Evolutionary conservation across 2,797 vertebrate species (phyloP), one percentile per base, ranked within the genome.

Genomic region (Acridotheres tristis): DNA sequence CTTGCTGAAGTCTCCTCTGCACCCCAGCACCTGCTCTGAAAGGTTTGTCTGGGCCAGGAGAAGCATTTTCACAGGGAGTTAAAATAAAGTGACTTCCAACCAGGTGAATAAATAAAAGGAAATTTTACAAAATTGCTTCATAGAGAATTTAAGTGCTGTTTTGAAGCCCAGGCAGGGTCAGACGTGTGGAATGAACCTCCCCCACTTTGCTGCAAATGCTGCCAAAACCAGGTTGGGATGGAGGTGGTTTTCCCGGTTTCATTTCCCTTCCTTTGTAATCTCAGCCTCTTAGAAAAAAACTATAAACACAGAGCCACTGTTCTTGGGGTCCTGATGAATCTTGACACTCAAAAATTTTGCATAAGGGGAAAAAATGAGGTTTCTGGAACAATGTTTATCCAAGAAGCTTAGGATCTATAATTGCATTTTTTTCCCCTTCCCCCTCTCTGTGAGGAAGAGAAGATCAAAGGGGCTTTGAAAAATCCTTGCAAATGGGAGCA

Each of bases 381-480:
- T 90, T 55, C 48, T 58, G 62, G 57, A 51, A 29, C 5, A 13
- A 21, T 1, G 1, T 78, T 95, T 53, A 75, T 79, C 54, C n/a
- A 55, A 77, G 77, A 58, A 91, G 54, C 78, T 87, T 68, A 78
- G 45, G 58, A 43, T 72, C 42, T 89, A 7, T 48, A 81, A 75
- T 78, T 89, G 53, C 13, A 40, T 55, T 58, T 83, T 83, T 83
- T 84, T 63, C 7, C 42, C 58, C 19, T 53, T 10, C 58, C 75
- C 29, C 53, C 21, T 34, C 34, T 29, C 40, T 0, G 2, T 29
- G 43, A 90, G 30, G 34, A 89, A 69, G 5, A 78, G 73, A 58
- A 62, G 91, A 83, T 88, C 59, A 90, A 86, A 90, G 77, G 45
- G 80, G 57, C 76, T 90, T 94, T 90, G 81, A 80, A 86, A 89